Evolutionary conservation across 2,113 vertebrate species (phyloP).

Genomic region (Scortum barcoo): DNA sequence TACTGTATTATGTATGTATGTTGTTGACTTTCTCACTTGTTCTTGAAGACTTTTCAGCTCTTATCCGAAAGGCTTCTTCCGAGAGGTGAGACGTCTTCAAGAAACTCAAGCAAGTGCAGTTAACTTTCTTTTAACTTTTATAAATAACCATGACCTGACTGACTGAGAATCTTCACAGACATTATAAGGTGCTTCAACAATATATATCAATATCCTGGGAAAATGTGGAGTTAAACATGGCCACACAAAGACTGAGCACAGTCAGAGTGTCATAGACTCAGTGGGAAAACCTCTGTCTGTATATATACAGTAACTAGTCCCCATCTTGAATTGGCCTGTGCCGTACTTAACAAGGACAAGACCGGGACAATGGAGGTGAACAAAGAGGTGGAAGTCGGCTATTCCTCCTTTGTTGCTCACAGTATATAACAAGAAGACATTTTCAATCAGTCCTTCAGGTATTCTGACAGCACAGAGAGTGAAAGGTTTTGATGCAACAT

Average conservation of each 20-base stretch:
- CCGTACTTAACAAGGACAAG: not conserved
- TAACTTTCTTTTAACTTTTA: too few relatives aligned
- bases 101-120: too few relatives aligned
- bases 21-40: too few relatives aligned
- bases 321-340: not conserved
- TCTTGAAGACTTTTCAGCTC: too few relatives aligned
- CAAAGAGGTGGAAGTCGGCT: constrained; percentile 14
- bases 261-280: not conserved
- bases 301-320: not conserved
- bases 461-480: constrained; percentile 22
- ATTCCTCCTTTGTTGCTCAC: constrained; percentile 19
- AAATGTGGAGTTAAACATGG: not conserved
- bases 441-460: constrained; percentile 34
- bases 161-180: too few relatives aligned
- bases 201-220: not conserved
- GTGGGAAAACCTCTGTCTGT: not conserved
- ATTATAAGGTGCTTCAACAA: too few relatives aligned
- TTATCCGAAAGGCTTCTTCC: too few relatives aligned
- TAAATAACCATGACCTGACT: too few relatives aligned
- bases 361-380: not conserved
- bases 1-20: too few relatives aligned
- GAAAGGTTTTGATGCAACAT: constrained; percentile 21
- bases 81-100: too few relatives aligned
- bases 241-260: not conserved
- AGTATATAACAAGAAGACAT: constrained; percentile 6